Base-by-base conservation (phyloP, 2,113 vertebrate species). In the Myotis yumanensis region DNA sequence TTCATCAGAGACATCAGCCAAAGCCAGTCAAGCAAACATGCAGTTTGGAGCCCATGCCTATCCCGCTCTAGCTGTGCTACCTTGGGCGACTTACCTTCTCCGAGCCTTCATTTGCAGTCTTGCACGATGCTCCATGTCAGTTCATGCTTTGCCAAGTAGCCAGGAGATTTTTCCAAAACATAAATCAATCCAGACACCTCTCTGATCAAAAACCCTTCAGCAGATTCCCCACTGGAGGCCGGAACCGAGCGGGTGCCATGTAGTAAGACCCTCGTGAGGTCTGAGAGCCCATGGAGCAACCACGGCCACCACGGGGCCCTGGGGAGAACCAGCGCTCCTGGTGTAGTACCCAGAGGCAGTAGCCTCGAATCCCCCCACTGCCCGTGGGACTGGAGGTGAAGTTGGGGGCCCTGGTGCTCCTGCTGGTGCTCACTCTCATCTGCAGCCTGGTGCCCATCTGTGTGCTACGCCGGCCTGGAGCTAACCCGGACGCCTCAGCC, bases 381-480 rank as follows among this genome's bases (percentile, higher is more conserved):
- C 75, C 97, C 0, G 86, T 97, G 0, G 98, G 97, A 0, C 96
- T 99, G 94, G 98, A 98, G 89, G 94, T 98, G 85, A 99, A 99
- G 89, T 81, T 99, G 81, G 98, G 98, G 0, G 98, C 98, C 0
- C 87, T 99, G 97, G 97, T 95, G 37, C 94, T 98, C 18, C 97
- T 99, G 89, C 97, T 99, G 80, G 90, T 97, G 32, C 86, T 98
- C 90, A 99, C 98, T 0, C 95, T 99, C 22, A 37, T 99, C 57
- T 99, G 98, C 15, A 99, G 99, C 0, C 97, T 98, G 2, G 94
- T 96, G 2, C 98, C 99, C 0, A 91, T 99, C 59, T 99, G 98
- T 92, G 54, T 99, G 7, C 94, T 99, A 73, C 97, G 98, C 2
- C 96, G 97, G 3, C 89, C 97, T 0, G 97, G 97, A 0, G 89